Conservation (phyloP, 2,113 vertebrate species). For the Acanthochromis polyacanthus region DNA sequence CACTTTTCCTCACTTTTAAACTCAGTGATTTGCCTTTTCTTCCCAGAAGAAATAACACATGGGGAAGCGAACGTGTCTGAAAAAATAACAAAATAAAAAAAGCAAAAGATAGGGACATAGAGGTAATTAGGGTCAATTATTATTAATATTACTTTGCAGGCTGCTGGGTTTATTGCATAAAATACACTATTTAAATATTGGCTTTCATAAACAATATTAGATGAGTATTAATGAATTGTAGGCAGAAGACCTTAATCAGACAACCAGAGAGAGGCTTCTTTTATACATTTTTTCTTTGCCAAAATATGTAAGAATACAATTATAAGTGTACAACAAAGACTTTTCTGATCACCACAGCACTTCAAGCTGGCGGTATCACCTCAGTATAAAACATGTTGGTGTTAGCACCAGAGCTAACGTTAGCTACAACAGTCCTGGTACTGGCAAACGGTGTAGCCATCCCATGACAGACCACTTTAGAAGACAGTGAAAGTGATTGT, state of each 20-base stretch:
- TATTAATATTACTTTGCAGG: slow-evolving; percentile 60
- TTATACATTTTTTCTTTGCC: not conserved
- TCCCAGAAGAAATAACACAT: slow-evolving; percentile 49
- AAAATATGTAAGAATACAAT: slow-evolving; percentile 32
- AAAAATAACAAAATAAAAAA: too few relatives aligned
- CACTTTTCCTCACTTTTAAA: slow-evolving; percentile 71
- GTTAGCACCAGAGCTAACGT: too few relatives aligned
- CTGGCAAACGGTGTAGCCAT: too few relatives aligned
- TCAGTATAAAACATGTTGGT: too few relatives aligned
- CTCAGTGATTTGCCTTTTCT: slow-evolving; percentile 57
- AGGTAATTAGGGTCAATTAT: slow-evolving; percentile 57
- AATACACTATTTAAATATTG: slow-evolving; percentile 61
- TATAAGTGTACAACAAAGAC: too few relatives aligned
- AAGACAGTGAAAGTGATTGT: too few relatives aligned
- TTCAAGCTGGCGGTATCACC: too few relatives aligned
- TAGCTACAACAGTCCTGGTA: too few relatives aligned
- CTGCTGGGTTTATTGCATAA: slow-evolving; percentile 56
- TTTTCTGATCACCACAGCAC: too few relatives aligned
- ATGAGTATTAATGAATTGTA: slow-evolving; percentile 41
- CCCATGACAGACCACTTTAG: too few relatives aligned
- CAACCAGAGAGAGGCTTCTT: not conserved
- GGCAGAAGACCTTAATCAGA: slow-evolving; percentile 22
- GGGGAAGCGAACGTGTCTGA: not conserved
- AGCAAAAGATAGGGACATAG: slow-evolving; percentile 10
- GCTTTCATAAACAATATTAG: slow-evolving; percentile 50